Evolutionary conservation across 2,797 vertebrate genomes (phyloP).

Genomic region (Scleropages formosus): DNA sequence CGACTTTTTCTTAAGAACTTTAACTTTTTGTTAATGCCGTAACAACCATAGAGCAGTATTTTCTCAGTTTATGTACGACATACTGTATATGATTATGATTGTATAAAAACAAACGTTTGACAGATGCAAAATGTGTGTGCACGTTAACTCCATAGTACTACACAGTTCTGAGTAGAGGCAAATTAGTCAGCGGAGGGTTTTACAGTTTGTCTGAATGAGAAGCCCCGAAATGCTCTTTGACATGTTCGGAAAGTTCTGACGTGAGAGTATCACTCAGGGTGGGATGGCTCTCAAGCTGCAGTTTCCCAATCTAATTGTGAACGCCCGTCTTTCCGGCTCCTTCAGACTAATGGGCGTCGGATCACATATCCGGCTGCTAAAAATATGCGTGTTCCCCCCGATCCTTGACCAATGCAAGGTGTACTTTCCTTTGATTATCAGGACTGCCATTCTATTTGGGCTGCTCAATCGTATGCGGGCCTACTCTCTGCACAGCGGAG

Average conservation of each 20-base stretch:
- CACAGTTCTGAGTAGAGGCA: neutral
- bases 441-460: conserved; percentile 19
- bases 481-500: too few species aligned
- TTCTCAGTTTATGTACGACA: too few species aligned
- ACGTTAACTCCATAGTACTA: too few species aligned
- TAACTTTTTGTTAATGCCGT: too few species aligned
- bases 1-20: too few species aligned
- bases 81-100: too few species aligned
- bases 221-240: neutral
- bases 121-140: too few species aligned
- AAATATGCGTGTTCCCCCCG: conserved; percentile 53
- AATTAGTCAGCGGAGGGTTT: neutral
- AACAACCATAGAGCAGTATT: too few species aligned
- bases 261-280: neutral
- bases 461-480: neutral
- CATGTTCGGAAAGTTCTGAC: neutral
- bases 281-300: conserved; percentile 44
- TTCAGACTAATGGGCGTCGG: conserved; percentile 54
- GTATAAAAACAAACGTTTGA: too few species aligned
- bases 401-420: conserved; percentile 40
- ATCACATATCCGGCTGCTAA: conserved; percentile 56
- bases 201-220: neutral
- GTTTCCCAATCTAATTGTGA: conserved; percentile 58
- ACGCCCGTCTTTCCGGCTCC: conserved; percentile 52
- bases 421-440: conserved; percentile 53